A percentile compares a stretch with the other conserved stretches of the same genome.
Evolutionary conservation across 2,888 invertebrate species (phyloP).

Genomic region (Nemurella pictetii): DNA sequence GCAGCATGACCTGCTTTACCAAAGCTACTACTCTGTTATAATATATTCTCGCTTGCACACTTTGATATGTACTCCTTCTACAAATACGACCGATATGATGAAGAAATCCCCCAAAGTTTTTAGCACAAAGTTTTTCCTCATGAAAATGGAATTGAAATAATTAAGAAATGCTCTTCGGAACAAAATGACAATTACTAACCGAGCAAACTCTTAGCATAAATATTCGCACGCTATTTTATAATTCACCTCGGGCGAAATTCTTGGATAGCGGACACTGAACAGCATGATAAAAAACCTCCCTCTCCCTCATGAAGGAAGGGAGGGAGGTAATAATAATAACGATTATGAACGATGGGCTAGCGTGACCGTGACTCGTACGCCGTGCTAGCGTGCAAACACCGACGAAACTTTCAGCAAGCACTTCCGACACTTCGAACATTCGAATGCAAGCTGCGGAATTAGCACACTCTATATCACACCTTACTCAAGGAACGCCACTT

Average conservation of each 20-base stretch:
- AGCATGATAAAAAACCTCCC: not conserved
- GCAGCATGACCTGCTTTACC: too few species aligned
- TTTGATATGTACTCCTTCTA: too few species aligned
- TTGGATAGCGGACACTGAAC: not conserved
- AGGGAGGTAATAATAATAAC: not conserved
- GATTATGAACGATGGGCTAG: not conserved
- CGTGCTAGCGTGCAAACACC: not conserved
- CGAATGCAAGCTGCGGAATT: not conserved
- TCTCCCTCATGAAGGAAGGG: not conserved
- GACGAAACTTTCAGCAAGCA: not conserved
- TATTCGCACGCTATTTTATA: not conserved
- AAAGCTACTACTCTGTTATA: too few species aligned
- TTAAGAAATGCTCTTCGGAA: not conserved
- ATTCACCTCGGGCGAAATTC: too few species aligned
- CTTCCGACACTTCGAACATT: not conserved
- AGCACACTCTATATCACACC: not conserved
- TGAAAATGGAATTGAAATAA: not conserved
- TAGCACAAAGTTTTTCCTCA: not conserved
- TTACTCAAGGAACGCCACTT: too few species aligned
- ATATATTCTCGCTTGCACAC: too few species aligned
- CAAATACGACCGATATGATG: not conserved
- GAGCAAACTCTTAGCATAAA: not conserved
- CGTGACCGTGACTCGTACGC: not conserved
- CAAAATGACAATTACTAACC: not conserved
- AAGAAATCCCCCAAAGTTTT: too few species aligned